Evolutionary conservation across 2,113 vertebrate genomes (phyloP).

Genomic region (Xerus inauris): DNA sequence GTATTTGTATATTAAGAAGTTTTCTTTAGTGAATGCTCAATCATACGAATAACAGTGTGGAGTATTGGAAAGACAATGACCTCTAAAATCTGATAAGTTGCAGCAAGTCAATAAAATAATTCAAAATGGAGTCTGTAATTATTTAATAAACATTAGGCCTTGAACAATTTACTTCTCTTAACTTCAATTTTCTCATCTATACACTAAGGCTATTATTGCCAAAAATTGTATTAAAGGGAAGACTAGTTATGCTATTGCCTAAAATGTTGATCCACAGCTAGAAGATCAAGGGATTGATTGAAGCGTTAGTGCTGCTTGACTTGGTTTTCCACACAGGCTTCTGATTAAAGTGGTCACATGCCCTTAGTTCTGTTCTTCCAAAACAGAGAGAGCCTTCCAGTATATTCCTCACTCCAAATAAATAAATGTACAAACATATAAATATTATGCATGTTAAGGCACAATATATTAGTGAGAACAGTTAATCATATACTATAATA

Average conservation of each 20-base stretch:
- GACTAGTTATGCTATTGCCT: not conserved
- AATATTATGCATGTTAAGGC: not conserved
- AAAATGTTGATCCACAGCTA: not conserved
- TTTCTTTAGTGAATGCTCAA: not conserved
- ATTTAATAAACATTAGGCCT: not conserved
- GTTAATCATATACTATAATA: not conserved
- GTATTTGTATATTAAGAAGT: not conserved
- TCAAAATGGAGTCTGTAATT: not conserved
- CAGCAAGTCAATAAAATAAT: constrained; percentile 5
- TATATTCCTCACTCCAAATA: not conserved
- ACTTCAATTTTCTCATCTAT: not conserved
- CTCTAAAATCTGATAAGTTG: not conserved
- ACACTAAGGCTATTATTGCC: not conserved
- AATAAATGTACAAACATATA: not conserved
- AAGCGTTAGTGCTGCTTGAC: not conserved
- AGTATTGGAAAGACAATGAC: not conserved
- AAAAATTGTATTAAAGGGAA: not conserved
- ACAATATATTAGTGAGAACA: not conserved
- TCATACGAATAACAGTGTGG: not conserved
- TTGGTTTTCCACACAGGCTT: not conserved
- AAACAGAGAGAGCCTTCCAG: not conserved
- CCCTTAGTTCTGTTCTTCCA: not conserved
- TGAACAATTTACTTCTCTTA: not conserved
- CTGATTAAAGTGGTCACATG: not conserved
- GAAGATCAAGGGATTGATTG: not conserved